Evolutionary conservation across 2,888 invertebrate genomes (phyloP), one percentile per base, ranked within the genome.

Genomic region (Hydriomena furcata): DNA sequence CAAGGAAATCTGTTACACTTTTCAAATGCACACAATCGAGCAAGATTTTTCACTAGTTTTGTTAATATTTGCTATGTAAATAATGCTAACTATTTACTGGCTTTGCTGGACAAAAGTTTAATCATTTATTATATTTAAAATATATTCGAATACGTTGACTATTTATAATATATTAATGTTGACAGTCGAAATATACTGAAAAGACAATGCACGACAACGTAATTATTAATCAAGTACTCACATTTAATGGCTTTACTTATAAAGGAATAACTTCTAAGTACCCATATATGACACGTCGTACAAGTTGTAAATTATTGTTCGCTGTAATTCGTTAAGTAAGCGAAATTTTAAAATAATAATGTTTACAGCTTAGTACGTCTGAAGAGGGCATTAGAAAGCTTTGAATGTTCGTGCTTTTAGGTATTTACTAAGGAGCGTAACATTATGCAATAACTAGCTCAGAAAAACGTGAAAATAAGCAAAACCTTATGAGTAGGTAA

Each of bases 1-100:
- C 75, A 75, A 69, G 66, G 64, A 66, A 61, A 66, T 63, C 51
- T 51, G 11, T 12, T 7, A 69, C 66, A 68, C 63, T 65, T 55
- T 59, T 58, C 55, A 63, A 58, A 65, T 60, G 65, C 68, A 72
- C 72, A 57, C 28, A 27, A 28, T 55, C 24, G 13, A 52, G 52
- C 30, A 54, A 63, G 60, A 55, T 38, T 41, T 52, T 59, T 34
- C 30, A 44, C 28, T 43, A 41, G 35, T 35, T 52, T 40, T 35
- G 35, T 44, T 43, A 13, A 32, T 25, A 27, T 20, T 12, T 23
- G 32, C 37, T 13, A 43, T 47, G 27, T 42, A 30, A 36, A 43
- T 52, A 43, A 36, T 35, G 11, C 38, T 20, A 11, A 31, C 7
- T 12, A 7, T 30, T 13, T 38, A 38, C 23, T 28, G 38, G 37